A percentile compares a stretch with the other conserved stretches of the same genome.
These are phyloP conservation scores for Dynastes maya DNA, from an alignment of 2,888 invertebrate genomes.

Conservation along the genomic window DNA sequence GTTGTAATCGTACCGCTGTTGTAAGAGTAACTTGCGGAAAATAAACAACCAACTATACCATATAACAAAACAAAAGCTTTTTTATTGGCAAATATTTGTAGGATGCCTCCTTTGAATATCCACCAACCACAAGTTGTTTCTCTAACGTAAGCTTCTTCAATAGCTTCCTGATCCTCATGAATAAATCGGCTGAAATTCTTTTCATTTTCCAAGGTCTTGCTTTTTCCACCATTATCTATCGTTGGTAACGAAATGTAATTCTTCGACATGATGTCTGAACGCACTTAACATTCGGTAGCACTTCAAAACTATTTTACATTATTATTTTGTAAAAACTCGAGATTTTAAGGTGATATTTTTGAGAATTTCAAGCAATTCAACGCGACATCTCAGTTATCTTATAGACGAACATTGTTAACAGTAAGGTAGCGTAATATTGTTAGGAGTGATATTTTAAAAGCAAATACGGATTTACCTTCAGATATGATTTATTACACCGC, in stretches of 20 bases:
- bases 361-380: not conserved
- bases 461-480: constrained; percentile 21
- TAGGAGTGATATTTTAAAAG: not conserved
- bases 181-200: not conserved
- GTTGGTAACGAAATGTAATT: constrained; percentile 5
- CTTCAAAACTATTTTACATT: not conserved
- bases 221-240: not conserved
- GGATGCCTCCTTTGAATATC: constrained; percentile 73
- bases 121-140: constrained; percentile 80
- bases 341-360: not conserved
- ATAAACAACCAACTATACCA: constrained; percentile 79
- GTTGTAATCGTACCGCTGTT: constrained; percentile 84
- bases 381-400: constrained; percentile 2
- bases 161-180: not conserved
- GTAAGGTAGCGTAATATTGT: not conserved
- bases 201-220: not conserved
- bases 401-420: not conserved
- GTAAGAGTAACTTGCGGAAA: constrained; percentile 80
- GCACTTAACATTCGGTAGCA: not conserved
- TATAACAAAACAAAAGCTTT: constrained; percentile 77
- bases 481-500: not conserved
- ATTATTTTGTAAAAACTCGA: not conserved
- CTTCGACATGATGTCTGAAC: constrained; percentile 30
- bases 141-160: constrained; percentile 64
- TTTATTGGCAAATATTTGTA: constrained; percentile 77